Base-by-base conservation (phyloP, 2,888 invertebrate genomes). In the Drosophila suboccidentalis region DNA sequence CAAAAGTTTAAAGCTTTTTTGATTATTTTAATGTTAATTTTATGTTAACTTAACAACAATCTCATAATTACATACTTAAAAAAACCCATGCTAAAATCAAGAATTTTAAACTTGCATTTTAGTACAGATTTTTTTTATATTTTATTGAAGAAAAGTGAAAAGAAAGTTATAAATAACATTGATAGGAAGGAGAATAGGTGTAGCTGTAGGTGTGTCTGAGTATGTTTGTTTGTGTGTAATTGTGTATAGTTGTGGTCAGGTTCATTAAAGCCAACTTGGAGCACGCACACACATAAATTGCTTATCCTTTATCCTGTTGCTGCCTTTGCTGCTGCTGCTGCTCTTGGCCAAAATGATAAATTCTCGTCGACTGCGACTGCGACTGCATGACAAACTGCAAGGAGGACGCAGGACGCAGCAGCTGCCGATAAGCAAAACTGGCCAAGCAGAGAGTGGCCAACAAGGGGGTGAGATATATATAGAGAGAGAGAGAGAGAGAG, bases 331-430 rank as follows among this genome's bases (percentile, higher is more conserved):
- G 41, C 57, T 49, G 57, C 36, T 60, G 59, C 15, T 59, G 41
- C 57, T 49, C 62, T 47, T 53, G 75, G 66, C 72, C 62, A 68
- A 62, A 75, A 75, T 81, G 92, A 92, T 92, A 92, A 92, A 92
- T 92, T 88, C 79, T 72, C 84, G 50, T 54, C 46, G 79, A 82
- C 63, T 38, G 63, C 69, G 71, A 74, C 86, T 71, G 80, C 80
- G 73, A 74, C 83, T 71, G 84, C 80, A 90, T 90, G 89, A 90
- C 90, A 90, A 90, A 90, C 81, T 87, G 87, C 83, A 89, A 84
- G 89, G 75, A 86, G 83, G 76, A 90, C 88, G 87, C 82, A 78
- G 78, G 73, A 87, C 87, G 76, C 36, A 80, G 78, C 36, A 80
- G 82, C 79, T 77, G 70, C 75, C 72, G 86, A 86, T 87, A 87